Evolutionary conservation across 1,140 invertebrate genomes (phyloP), one percentile per base, ranked within the genome.

Genomic region (Hyposmocoma kahamanoa): DNA sequence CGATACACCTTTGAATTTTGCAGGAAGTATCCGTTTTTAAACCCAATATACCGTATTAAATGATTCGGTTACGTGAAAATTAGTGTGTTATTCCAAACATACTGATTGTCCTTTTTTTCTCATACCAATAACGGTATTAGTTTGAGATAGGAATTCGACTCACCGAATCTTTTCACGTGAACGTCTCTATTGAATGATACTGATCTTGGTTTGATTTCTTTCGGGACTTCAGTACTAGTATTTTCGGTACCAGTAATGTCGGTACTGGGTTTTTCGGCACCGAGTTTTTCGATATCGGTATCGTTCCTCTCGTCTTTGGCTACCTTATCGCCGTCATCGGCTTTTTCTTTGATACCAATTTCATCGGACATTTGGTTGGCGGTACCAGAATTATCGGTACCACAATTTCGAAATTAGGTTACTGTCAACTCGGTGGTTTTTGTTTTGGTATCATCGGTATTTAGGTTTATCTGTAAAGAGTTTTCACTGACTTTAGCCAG

Each of bases 141-240:
- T 36, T n/a, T 2, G 32, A 36, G 32, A 17, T n/a, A 36, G 30
- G 9, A 17, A 36, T 8, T 1, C 15, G 67, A 87, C 91, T 93
- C 90, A 94, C 92, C 92, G 83, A 95, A 95, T 88, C 93, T 89
- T 86, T 95, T 95, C 64, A 95, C 92, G 86, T 94, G 93, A 61
- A 96, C 93, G 90, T 95, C 94, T 75, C 92, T 90, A 89, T 96
- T 95, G 89, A 96, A 96, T 66, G 94, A 95, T 65, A 96, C 94
- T 64, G 72, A 74, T 72, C 81, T 73, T 48, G 68, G 69, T 63
- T 87, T 85, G 19, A 59, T 65, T 54, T 78, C 75, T 73, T 81
- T 82, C 39, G 63, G 53, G 65, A 79, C 78, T 65, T 82, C 81
- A 53, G 76, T 55, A 67, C 78, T 75, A 64, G 39, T 71, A 60